Base-by-base conservation (phyloP, 2,113 vertebrate genomes). In the Nerophis lumbriciformis region DNA sequence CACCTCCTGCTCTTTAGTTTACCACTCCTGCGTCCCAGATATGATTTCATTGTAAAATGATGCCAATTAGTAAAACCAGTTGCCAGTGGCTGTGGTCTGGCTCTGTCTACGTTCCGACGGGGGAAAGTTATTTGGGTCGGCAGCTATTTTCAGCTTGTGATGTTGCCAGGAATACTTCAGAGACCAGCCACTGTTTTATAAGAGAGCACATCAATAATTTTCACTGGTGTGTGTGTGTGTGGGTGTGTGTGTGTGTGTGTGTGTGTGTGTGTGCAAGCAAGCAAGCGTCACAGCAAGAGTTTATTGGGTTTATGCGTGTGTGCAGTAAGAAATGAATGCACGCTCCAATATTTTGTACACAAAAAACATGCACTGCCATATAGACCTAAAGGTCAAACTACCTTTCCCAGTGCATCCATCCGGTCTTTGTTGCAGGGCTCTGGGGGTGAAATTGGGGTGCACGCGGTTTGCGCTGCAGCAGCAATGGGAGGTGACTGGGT, bases 81-180 rank as follows among this genome's bases (percentile, higher is more conserved):
- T 72, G 76, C 81, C 79, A 59, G 77, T 87, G 79, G 85, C 80
- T 77, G 78, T 78, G 83, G 85, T 84, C 82, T 79, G 84, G 76
- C 78, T 82, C 64, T 63, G 53, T 69, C 76, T 78, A 61, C 53
- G 66, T 78, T 87, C 83, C 85, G 65, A 65, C 76, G 28, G 79
- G 83, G 85, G 82, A 77, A 75, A 87, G 79, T 79, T 89, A 90
- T 90, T 88, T 90, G 89, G 89, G 89, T 89, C 89, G 88, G 74
- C 67, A 82, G 86, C 83, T 90, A 90, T 90, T 90, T 90, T 82
- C 73, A 74, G 85, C 80, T 72, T 28, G 82, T 76, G 81, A 88
- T 89, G 84, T 90, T 90, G 85, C 88, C 87, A 86, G 82, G 84
- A 88, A 89, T 88, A 88, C 89, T 83, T 86, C 35, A 66, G 89